Base-by-base conservation (phyloP, 2,113 vertebrate species). In the Orcinus orca region DNA sequence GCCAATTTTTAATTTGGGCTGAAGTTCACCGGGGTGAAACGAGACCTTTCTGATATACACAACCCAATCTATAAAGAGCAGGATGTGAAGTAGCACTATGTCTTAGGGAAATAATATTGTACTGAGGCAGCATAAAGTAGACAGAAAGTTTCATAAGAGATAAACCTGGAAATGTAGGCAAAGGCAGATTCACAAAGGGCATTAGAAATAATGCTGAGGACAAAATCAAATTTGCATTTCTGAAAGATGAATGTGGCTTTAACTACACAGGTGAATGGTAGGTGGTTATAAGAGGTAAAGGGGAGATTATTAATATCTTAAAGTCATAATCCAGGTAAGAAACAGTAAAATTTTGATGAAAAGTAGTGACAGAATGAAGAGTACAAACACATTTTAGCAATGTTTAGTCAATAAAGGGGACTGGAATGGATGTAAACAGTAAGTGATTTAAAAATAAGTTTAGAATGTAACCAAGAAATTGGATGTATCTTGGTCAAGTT, bases 211-310 rank as follows among this genome's bases (percentile, higher is more conserved):
- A 8, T 44, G 23, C 33, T 20, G 62, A 71, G 8, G 29, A 29
- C 18, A 77, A 76, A 68, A 77, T 44, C 3, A 63, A 50, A 50
- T 67, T 38, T 38, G 20, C 14, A n/a, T 44, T 79, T 92, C 73
- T 82, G 21, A 65, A 86, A 71, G 17, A 31, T 4, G 44, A 58
- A 14, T 44, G 6, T 83, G 7, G 17, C 20, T 79, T n/a, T 25
- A 38, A 13, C 13, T 36, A 62, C 17, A 71, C 8, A n/a, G 3
- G 1, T 33, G 2, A 4, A 26, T 60, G 8, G 18, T 25, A 63
- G 1, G 5, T 62, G 15, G 2, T 50, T 65, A n/a, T 41, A 25
- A 25, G 4, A 70, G 20, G 8, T 4, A 73, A 38, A 0, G 8
- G 10, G 9, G 6, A 23, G 12, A 44, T 29, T 58, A 50, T 70